Base-by-base conservation (phyloP, 92 coral and sea anemone species). In the Galaxea fascicularis region DNA sequence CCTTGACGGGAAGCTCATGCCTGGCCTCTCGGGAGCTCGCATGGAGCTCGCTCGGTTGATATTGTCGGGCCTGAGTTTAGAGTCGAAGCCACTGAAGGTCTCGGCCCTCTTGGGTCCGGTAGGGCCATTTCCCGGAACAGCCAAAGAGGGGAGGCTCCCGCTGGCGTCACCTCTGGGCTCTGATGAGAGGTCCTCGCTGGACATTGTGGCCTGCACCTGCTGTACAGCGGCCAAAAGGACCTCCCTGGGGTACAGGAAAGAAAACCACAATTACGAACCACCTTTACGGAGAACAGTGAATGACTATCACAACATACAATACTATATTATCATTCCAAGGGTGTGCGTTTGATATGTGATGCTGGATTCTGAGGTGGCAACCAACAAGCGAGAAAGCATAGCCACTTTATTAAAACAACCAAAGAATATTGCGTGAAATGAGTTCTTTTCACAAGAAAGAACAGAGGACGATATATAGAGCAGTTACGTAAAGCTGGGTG, bases 1-100 rank as follows among this genome's bases (percentile, higher is more conserved):
- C 46, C 95, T 44, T 35, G 86, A 69, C 10, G 86, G 86, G 56
- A 74, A 73, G 15, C 69, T 69, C 28, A 35, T 82, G 12, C 56
- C 95, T 8, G 90, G 83, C 12, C 98, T 87, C 85, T 94, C 98
- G 9, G 76, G 76, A 12, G 89, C 78, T 74, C 93, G 89, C 98
- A 94, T 94, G 16, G 98, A 94, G 71, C 93, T 90, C 52, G 98
- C 98, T 67, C 98, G 77, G 70, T 80, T 87, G 17, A 94, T 90
- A 22, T 94, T 91, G 54, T 87, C 88, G 41, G 79, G 83, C 16
- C 88, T 88, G 74, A 93, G 95, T 71, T 74, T 88, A 59, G 79
- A 87, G 80, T 96, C 99, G 45, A 96, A 96, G 47, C 98, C 98
- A 83, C 99, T 95, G 82, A 96, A 96, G 18, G 99, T 96, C 77